Evolutionary conservation across 2,888 invertebrate species (phyloP).

Genomic region (Chaetoderma sp.): DNA sequence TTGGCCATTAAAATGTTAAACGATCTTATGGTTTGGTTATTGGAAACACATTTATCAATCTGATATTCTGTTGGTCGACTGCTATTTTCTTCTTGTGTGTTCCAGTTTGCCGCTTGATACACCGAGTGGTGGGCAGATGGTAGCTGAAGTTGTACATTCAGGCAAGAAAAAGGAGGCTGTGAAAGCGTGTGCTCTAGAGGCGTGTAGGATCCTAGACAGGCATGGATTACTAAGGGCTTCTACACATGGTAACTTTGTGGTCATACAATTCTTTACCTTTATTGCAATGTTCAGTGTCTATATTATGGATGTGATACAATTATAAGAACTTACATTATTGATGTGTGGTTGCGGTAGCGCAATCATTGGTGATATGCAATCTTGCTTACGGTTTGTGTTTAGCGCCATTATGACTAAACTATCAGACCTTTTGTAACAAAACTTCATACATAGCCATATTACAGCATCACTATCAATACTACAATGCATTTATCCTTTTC

Average conservation of each 20-base stretch:
- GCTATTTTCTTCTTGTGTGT: conserved; percentile 27
- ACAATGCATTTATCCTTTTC: too few species aligned
- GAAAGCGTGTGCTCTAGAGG: conserved; percentile 92
- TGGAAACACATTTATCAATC: too few species aligned
- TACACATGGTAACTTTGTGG: conserved; percentile 78
- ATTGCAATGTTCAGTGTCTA: not conserved
- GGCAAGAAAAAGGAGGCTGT: conserved; percentile 97
- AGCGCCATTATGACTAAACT: too few species aligned
- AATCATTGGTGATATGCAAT: too few species aligned
- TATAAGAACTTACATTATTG: not conserved
- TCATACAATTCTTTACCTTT: not conserved
- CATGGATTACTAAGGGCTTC: conserved; percentile 88
- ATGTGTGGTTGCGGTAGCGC: not conserved
- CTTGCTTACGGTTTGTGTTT: too few species aligned
- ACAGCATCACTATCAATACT: too few species aligned
- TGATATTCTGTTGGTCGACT: not conserved
- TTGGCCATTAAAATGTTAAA: too few species aligned
- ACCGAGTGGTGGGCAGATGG: conserved; percentile 79
- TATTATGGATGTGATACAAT: not conserved
- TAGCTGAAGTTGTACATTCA: conserved; percentile 87
- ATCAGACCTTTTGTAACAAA: too few species aligned
- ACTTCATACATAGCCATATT: too few species aligned
- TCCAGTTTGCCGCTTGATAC: conserved; percentile 86
- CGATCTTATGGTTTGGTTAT: too few species aligned
- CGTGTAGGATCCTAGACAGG: conserved; percentile 90